Evolutionary conservation across 2,113 vertebrate genomes (phyloP).

Genomic region (Silurus meridionalis): DNA sequence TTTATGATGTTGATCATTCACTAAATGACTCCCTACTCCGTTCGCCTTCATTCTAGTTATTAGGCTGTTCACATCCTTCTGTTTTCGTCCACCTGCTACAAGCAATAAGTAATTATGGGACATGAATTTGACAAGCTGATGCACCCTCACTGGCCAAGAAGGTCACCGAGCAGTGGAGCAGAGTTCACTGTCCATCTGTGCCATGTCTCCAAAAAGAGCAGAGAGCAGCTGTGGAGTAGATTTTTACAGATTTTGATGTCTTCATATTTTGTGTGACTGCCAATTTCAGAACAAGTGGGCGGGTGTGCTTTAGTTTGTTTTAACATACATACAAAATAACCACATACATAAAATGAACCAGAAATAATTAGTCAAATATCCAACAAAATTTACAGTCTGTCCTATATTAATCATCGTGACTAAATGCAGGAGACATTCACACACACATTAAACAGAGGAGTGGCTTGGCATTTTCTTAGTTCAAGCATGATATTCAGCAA

Average conservation of each 20-base stretch:
- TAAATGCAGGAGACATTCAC: neutral
- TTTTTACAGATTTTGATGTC: slow-evolving; percentile 17
- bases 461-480: neutral
- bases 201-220: slow-evolving; percentile 25
- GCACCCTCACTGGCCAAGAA: slow-evolving; percentile 31
- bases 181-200: slow-evolving; percentile 47
- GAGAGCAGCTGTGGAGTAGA: neutral
- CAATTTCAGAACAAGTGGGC: neutral
- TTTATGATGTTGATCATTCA: slow-evolving; percentile 41
- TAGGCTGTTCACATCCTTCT: slow-evolving; percentile 22
- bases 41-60: slow-evolving; percentile 26
- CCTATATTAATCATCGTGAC: neutral
- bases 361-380: neutral
- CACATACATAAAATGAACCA: neutral
- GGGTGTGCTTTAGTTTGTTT: neutral
- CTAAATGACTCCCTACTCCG: slow-evolving; percentile 24
- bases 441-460: neutral
- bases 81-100: slow-evolving; percentile 40
- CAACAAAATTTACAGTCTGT: neutral
- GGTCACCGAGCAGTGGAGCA: slow-evolving; percentile 39
- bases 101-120: slow-evolving; percentile 48
- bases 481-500: neutral
- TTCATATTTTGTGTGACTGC: neutral
- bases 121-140: slow-evolving; percentile 34
- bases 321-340: neutral